Percentiles rank a stretch among this genome's conserved stretches.
Evolutionary conservation across 2,113 vertebrate species (phyloP).

Genomic region (Lichenostomus cassidix): DNA sequence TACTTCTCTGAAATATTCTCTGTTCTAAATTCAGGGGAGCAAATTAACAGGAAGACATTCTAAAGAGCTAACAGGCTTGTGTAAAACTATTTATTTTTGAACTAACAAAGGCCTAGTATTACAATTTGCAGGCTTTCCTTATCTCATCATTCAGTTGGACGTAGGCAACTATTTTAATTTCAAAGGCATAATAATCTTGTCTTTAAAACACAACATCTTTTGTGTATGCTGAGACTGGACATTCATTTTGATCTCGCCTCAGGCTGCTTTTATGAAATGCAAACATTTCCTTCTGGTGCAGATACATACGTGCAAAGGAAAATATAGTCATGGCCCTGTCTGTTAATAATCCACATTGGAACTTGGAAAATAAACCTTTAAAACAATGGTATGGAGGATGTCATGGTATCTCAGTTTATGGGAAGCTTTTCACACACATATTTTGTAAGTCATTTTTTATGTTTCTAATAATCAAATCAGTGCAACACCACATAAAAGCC

Average conservation of each 20-base stretch:
- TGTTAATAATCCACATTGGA: background rate
- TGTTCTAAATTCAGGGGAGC: background rate
- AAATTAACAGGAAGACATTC: background rate
- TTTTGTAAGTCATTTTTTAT: conserved; percentile 56
- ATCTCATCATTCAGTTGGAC: conserved; percentile 2
- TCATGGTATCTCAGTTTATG: conserved; percentile 51
- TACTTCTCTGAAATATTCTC: background rate
- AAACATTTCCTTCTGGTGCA: conserved; percentile 52
- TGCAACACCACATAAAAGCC: conserved; percentile 57
- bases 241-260: conserved; percentile 52
- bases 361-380: conserved; percentile 47
- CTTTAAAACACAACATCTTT: conserved; percentile 45
- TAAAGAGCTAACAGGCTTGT: background rate
- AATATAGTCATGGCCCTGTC: conserved; percentile 1
- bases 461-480: conserved; percentile 53
- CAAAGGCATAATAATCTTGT: conserved; percentile 48
- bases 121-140: conserved; percentile 7
- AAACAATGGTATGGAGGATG: conserved; percentile 47
- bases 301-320: conserved; percentile 10
- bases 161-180: conserved; percentile 16
- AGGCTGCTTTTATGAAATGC: conserved; percentile 43
- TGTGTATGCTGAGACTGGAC: conserved; percentile 40
- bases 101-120: background rate
- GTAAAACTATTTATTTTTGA: background rate
- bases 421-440: conserved; percentile 45